Conservation (phyloP, 2,113 vertebrate genomes). For the Periophthalmodon schlosseri region DNA sequence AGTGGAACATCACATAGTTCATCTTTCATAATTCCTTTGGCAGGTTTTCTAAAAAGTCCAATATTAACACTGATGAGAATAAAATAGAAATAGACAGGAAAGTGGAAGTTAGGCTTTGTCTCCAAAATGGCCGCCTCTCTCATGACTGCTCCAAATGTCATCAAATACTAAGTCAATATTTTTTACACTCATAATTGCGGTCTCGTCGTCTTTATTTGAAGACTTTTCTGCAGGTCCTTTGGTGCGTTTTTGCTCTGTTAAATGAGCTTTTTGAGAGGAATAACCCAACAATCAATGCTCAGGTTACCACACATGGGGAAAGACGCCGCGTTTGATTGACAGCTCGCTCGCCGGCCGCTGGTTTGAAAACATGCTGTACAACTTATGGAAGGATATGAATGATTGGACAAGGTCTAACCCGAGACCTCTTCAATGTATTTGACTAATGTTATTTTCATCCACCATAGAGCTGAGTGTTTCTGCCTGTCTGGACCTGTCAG, state of each 20-base stretch:
- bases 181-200: conserved; percentile 1
- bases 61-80: not conserved
- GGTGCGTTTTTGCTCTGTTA: not conserved
- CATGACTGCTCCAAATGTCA: not conserved
- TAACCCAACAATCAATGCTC: conserved; percentile 5
- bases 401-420: conserved; percentile 1
- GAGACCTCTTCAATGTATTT: not conserved
- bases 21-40: not conserved
- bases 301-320: conserved; percentile 7
- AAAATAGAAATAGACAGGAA: not conserved
- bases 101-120: not conserved
- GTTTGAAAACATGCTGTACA: not conserved
- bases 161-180: conserved; percentile 7
- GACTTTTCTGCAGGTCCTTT: conserved; percentile 5
- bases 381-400: conserved; percentile 9
- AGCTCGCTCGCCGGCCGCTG: not conserved
- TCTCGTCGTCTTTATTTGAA: conserved; percentile 4
- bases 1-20: not conserved
- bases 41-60: not conserved
- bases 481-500: not conserved
- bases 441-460: not conserved
- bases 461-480: not conserved
- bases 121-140: not conserved
- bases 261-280: not conserved
- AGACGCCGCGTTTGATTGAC: not conserved